Base-by-base conservation (phyloP, 64 coral and sea anemone species). In the Montipora efflorescens region DNA sequence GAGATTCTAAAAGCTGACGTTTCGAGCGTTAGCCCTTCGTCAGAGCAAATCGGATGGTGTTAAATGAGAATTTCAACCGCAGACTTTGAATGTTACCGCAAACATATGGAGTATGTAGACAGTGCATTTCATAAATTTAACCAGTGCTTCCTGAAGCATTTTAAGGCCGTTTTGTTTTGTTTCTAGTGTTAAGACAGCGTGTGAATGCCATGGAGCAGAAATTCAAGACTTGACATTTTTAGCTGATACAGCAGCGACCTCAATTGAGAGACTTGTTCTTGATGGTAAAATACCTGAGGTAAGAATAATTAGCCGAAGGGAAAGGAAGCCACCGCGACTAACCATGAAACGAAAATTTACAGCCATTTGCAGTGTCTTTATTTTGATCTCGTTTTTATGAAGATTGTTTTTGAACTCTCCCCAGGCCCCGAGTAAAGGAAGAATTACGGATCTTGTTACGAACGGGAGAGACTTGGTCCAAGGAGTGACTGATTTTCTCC, bases 211-310 rank as follows among this genome's bases (percentile, higher is more conserved):
- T 72, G 82, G 67, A 72, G 25, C n/a, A 5, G 64, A 86, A 48
- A 67, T 86, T 50, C 82, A 71, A 46, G 82, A 70, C 8, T 72
- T 86, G 66, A 15, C 66, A 1, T 71, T 16, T n/a, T 86, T 86
- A 71, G 82, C 82, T 7, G 82, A 86, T 23, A 23, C 64, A 13
- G 16, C 36, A 9, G 82, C 64, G 18, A 73, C 23, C 18, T 86
- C 82, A 6, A 72, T 86, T 23, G 82, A 86, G 66, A 86, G 20
- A 50, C 66, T 86, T 7, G 82, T 86, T 45, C 82, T 72, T 9
- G 82, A 86, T 20, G 82, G 82, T 68, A 86, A 86, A 86, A 86
- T 86, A 5, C 82, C 82, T 22, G 82, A 86, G 82, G 82, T 86
- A 47, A 70, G 82, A 47, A 12, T 15, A 28, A 13, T 4, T 6